Evolutionary conservation across 1,140 invertebrate genomes (phyloP).

Genomic region (Drosophila albomicans): DNA sequence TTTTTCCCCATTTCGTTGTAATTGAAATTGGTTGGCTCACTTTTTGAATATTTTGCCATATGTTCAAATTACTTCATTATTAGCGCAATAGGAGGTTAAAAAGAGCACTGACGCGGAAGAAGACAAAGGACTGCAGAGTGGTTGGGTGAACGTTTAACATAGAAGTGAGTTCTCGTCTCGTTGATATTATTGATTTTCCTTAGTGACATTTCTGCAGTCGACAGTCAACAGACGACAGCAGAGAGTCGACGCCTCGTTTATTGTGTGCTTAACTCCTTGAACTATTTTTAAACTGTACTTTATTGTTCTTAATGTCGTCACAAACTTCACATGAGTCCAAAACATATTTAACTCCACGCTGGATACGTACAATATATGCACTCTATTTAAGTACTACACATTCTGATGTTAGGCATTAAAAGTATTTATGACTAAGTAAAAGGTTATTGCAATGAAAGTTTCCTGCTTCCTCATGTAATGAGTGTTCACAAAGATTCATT

Average conservation of each 20-base stretch:
- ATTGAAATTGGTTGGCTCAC: conserved; percentile 32
- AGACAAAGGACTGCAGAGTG: no score
- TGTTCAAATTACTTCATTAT: conserved; percentile 65
- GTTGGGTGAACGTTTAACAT: neutral
- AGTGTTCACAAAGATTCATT: neutral
- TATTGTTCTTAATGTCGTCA: conserved; percentile 38
- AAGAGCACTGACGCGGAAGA: neutral
- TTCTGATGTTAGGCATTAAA: conserved; percentile 2
- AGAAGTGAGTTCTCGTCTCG: conserved; percentile 43
- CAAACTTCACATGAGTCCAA: conserved; percentile 44
- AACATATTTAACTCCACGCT: conserved; percentile 16
- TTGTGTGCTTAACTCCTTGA: conserved; percentile 30
- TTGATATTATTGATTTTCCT: conserved; percentile 64
- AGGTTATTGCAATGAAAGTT: neutral
- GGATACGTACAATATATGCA: neutral
- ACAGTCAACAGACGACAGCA: neutral
- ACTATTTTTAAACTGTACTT: conserved; percentile 61
- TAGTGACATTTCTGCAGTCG: conserved; percentile 41
- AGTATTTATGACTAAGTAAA: conserved; percentile 16
- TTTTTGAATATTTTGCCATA: conserved; percentile 41
- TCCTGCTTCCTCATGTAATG: neutral
- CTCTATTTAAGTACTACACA: conserved; percentile 19
- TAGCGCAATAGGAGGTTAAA: conserved; percentile 33
- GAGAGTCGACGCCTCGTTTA: conserved; percentile 15
- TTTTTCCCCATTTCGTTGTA: conserved; percentile 21